A percentile compares a stretch with the other conserved stretches of the same genome.
Evolutionary conservation across 1,140 invertebrate species (phyloP).

Genomic region (Heliconius melpomene): DNA sequence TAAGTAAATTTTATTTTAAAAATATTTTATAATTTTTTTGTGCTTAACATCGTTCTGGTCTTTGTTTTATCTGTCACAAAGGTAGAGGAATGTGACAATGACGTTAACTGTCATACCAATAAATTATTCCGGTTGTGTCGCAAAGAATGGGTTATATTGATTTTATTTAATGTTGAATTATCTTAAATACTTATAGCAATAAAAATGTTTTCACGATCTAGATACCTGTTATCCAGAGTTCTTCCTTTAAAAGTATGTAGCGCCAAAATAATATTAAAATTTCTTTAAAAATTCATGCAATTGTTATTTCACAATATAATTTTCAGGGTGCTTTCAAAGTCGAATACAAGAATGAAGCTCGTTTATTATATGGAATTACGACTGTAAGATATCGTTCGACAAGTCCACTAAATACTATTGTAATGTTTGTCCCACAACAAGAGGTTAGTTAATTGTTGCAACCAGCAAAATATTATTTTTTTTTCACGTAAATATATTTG

Average conservation of each 20-base stretch:
- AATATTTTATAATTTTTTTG: not conserved
- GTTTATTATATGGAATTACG: slow-evolving; percentile 68
- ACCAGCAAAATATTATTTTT: not conserved
- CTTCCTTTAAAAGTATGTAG: slow-evolving; percentile 57
- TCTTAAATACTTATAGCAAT: slow-evolving; percentile 26
- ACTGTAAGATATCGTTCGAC: slow-evolving; percentile 83
- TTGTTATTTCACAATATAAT: slow-evolving; percentile 34
- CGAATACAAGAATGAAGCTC: slow-evolving; percentile 67
- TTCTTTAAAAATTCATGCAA: slow-evolving; percentile 14
- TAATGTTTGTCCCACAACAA: slow-evolving; percentile 99
- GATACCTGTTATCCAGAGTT: slow-evolving; percentile 61
- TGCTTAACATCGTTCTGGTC: no score
- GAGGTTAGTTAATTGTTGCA: slow-evolving; percentile 84
- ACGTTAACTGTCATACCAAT: slow-evolving; percentile 17
- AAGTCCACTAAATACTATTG: slow-evolving; percentile 94
- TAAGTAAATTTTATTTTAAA: not conserved
- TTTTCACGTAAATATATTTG: no score
- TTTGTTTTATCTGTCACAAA: not conserved
- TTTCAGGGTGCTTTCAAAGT: slow-evolving; percentile 70
- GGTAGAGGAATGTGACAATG: slow-evolving; percentile 12
- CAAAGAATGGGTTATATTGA: slow-evolving; percentile 43
- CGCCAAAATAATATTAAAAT: not conserved
- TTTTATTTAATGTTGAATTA: slow-evolving; percentile 32
- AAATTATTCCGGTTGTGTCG: slow-evolving; percentile 19
- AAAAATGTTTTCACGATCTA: slow-evolving; percentile 71